A percentile compares a stretch with the other conserved stretches of the same genome.
phyloP scores from a whole-genome alignment of 2,797 vertebrate species.

The Myotis daubentonii region DNA sequence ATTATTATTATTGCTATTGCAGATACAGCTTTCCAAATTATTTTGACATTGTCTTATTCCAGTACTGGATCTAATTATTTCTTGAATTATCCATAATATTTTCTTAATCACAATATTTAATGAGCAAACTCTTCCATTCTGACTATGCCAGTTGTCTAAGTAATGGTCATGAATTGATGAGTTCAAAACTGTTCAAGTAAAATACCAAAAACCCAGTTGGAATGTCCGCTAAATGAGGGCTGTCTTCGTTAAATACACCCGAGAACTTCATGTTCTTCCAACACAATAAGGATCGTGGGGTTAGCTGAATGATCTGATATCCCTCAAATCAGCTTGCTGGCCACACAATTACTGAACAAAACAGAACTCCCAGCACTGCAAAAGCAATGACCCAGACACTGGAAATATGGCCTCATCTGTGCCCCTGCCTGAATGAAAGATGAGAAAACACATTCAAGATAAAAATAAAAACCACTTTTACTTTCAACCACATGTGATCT shows the following conservation, averaged over 20 bases:
- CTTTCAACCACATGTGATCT: conserved; percentile 17
- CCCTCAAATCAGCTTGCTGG: conserved; percentile 12
- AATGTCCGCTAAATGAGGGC: neutral
- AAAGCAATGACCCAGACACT: conserved; percentile 5
- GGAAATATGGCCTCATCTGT: conserved; percentile 17
- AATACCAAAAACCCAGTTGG: neutral
- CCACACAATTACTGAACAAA: neutral
- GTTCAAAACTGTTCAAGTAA: neutral
- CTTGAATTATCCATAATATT: conserved; percentile 77
- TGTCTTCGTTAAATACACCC: neutral
- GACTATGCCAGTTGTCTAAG: conserved; percentile 40
- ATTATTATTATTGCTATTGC: neutral
- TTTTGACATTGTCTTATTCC: neutral
- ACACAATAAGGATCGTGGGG: neutral
- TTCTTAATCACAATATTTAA: conserved; percentile 77
- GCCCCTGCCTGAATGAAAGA: neutral
- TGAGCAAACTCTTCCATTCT: conserved; percentile 73
- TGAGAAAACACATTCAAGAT: conserved; percentile 33
- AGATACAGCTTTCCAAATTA: neutral
- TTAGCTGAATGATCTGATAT: conserved; percentile 43
- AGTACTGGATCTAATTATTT: neutral
- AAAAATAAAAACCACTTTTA: conserved; percentile 64
- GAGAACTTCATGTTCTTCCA: conserved; percentile 60
- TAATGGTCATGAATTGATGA: neutral
- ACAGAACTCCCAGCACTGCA: conserved; percentile 5